Evolutionary conservation across 2,888 invertebrate genomes (phyloP).

Genomic region (Caenorhabditis sp.): DNA sequence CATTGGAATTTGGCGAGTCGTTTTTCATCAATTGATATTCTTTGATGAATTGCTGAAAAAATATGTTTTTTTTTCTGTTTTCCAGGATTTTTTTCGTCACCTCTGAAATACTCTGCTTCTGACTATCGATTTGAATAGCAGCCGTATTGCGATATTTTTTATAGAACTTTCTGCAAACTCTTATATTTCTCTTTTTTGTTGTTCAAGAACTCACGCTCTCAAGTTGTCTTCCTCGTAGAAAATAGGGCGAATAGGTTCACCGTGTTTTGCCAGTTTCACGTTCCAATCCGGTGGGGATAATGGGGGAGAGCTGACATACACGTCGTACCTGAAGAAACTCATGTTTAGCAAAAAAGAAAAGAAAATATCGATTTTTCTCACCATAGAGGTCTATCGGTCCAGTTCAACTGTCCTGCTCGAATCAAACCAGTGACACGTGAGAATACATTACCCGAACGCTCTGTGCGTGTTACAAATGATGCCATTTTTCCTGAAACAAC

Average conservation of each 20-base stretch:
- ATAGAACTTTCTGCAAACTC: constrained; percentile 71
- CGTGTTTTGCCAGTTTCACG: constrained; percentile 63
- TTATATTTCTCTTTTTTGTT: no score
- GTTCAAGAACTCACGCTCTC: constrained; percentile 78
- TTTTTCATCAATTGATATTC: constrained; percentile 58
- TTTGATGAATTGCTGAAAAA: constrained; percentile 65
- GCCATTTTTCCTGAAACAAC: constrained; percentile 55
- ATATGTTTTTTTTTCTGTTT: no score
- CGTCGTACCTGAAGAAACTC: constrained; percentile 76
- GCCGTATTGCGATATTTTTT: constrained; percentile 71
- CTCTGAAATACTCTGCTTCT: constrained; percentile 64
- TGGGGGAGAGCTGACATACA: constrained; percentile 90
- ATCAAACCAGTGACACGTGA: constrained; percentile 77
- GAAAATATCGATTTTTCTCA: constrained; percentile 16
- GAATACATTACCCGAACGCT: constrained; percentile 63
- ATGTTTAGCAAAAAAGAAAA: neutral
- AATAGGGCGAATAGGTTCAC: constrained; percentile 78
- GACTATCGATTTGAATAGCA: constrained; percentile 66
- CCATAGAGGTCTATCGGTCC: constrained; percentile 89
- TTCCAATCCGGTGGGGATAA: constrained; percentile 82
- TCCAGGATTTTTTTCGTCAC: no score
- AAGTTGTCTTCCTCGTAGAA: constrained; percentile 84
- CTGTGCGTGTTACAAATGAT: constrained; percentile 60
- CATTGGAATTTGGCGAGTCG: constrained; percentile 16
- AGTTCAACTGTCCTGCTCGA: constrained; percentile 81